A percentile compares a stretch with the other conserved stretches of the same genome.
Evolutionary conservation across 2,797 vertebrate genomes (phyloP).

Genomic region (Pseudocheirus occidentalis): DNA sequence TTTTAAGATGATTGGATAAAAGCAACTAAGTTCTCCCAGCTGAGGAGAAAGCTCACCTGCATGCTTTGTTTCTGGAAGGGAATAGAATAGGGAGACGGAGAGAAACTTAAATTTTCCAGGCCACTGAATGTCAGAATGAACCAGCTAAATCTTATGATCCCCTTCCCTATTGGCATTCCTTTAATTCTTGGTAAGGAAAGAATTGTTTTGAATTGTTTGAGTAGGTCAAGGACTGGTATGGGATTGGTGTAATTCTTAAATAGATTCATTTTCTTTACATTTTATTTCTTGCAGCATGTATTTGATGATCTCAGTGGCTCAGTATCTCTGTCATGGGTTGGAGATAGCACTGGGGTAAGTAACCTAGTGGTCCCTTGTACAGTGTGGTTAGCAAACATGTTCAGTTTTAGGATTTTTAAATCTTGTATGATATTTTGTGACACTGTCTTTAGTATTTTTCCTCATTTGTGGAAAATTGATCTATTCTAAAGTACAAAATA

Average conservation of each 20-base stretch:
- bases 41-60: slow-evolving; percentile 62
- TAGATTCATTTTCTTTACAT: slow-evolving; percentile 21
- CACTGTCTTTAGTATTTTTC: background rate
- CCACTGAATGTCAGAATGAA: slow-evolving; percentile 63
- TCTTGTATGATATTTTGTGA: slow-evolving; percentile 35
- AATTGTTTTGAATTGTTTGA: slow-evolving; percentile 58
- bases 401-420: background rate
- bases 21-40: slow-evolving; percentile 67
- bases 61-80: slow-evolving; percentile 55
- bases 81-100: background rate
- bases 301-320: slow-evolving; percentile 94
- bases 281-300: slow-evolving; percentile 81
- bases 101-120: slow-evolving; percentile 61
- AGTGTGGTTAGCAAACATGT: background rate
- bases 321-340: slow-evolving; percentile 95
- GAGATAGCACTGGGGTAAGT: slow-evolving; percentile 95
- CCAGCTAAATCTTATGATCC: slow-evolving; percentile 49
- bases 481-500: slow-evolving; percentile 18
- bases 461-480: slow-evolving; percentile 10
- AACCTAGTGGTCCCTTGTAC: slow-evolving; percentile 20
- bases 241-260: slow-evolving; percentile 56
- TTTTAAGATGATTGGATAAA: slow-evolving; percentile 69
- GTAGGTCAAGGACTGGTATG: slow-evolving; percentile 1
- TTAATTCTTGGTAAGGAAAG: slow-evolving; percentile 50
- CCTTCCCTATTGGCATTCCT: slow-evolving; percentile 40